Percentiles rank a stretch among this genome's conserved stretches.
These are phyloP conservation scores for Cyprinodon brontotheroides DNA, from an alignment of 2,113 vertebrate genomes.

Conservation along the genomic window DNA sequence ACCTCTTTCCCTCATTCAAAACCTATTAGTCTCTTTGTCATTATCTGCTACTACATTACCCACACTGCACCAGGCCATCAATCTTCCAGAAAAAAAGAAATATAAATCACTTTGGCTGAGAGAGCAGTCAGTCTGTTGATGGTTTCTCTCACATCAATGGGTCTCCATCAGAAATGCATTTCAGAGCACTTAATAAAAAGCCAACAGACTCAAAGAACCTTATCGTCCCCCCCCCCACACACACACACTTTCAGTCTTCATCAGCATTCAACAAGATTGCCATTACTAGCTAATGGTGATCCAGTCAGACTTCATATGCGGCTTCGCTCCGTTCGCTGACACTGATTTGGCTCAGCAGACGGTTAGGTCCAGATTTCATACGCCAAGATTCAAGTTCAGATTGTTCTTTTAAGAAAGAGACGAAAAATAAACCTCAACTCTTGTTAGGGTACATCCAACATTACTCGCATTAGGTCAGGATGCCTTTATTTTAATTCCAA, in stretches of 20 bases:
- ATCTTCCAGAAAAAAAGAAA: conserved; percentile 55
- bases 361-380: conserved; percentile 37
- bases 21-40: conserved; percentile 55
- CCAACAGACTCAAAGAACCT: conserved; percentile 28
- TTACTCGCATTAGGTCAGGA: background rate
- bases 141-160: conserved; percentile 44
- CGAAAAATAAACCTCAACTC: background rate
- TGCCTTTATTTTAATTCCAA: too few relatives aligned
- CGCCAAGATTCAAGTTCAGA: background rate
- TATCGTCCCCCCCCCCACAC: background rate
- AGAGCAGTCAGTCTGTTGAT: conserved; percentile 62
- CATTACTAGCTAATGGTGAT: conserved; percentile 63
- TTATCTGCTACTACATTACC: conserved; percentile 65
- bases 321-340: conserved; percentile 31
- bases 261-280: conserved; percentile 58
- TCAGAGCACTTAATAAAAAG: conserved; percentile 45
- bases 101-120: conserved; percentile 62
- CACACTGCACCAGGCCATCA: conserved; percentile 65
- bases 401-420: background rate
- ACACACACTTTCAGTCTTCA: conserved; percentile 28
- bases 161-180: conserved; percentile 46
- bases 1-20: conserved; percentile 19
- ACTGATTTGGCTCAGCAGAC: conserved; percentile 56
- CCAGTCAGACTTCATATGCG: conserved; percentile 26
- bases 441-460: background rate